Evolutionary conservation across 2,797 vertebrate species (phyloP).

Genomic region (Clarias laeviceps): DNA sequence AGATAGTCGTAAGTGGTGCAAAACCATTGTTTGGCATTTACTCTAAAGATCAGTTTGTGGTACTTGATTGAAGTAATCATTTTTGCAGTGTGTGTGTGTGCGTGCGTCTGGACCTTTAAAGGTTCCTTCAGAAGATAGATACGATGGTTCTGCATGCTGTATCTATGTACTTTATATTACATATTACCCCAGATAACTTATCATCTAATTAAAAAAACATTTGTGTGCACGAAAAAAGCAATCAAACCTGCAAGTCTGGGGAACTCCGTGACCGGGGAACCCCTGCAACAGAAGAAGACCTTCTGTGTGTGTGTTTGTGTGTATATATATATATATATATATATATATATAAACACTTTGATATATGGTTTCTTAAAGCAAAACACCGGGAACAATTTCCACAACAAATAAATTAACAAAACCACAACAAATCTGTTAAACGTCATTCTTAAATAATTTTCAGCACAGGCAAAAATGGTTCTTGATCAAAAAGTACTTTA

Average conservation of each 20-base stretch:
- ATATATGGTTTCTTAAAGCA: not conserved
- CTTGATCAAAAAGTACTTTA: not conserved
- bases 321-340: too few relatives aligned
- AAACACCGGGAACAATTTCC: not conserved
- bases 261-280: not conserved
- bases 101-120: not conserved
- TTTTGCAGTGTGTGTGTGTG: not conserved
- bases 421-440: not conserved
- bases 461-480: not conserved
- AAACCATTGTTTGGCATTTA: not conserved
- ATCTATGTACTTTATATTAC: not conserved
- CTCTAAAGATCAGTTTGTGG: slow-evolving; percentile 7
- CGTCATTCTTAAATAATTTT: too few relatives aligned
- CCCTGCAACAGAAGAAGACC: not conserved
- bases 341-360: not conserved
- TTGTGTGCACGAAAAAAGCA: not conserved
- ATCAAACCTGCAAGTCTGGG: not conserved
- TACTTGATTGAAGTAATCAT: slow-evolving; percentile 4
- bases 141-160: not conserved
- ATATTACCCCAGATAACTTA: not conserved
- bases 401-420: not conserved
- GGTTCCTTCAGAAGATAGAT: not conserved
- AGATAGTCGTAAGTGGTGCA: not conserved
- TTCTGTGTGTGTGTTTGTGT: too few relatives aligned
- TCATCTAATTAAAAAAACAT: not conserved